Evolutionary conservation across 2,888 invertebrate species (phyloP).

Genomic region (Callinectes sapidus): DNA sequence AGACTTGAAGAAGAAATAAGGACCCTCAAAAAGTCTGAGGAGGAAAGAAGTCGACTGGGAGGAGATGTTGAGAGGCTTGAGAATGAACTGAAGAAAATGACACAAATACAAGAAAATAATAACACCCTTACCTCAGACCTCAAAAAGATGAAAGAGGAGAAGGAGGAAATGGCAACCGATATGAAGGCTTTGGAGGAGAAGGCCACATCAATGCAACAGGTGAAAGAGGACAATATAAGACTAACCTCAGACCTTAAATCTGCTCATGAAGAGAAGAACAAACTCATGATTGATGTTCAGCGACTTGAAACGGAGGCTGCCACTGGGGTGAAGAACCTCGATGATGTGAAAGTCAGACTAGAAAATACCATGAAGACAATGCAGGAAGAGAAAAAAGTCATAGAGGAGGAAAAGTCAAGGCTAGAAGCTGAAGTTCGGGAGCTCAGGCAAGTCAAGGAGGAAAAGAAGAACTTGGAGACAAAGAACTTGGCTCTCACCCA

Average conservation of each 20-base stretch:
- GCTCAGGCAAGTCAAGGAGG: constrained; percentile 51
- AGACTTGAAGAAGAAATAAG: constrained; percentile 49
- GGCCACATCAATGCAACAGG: constrained; percentile 34
- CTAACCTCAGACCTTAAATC: constrained; percentile 39
- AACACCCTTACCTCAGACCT: constrained; percentile 31
- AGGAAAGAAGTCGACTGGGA: constrained; percentile 52
- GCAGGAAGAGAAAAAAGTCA: constrained; percentile 47
- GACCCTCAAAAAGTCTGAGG: constrained; percentile 54
- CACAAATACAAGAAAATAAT: constrained; percentile 55
- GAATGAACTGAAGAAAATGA: constrained; percentile 60
- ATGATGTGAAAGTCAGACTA: neutral
- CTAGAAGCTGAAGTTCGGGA: constrained; percentile 52
- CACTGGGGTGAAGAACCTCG: constrained; percentile 7
- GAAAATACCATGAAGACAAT: constrained; percentile 17
- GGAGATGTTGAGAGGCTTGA: constrained; percentile 58
- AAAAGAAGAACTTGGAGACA: constrained; percentile 46
- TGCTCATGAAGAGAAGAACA: constrained; percentile 48
- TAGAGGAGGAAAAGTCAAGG: constrained; percentile 46
- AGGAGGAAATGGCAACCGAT: neutral
- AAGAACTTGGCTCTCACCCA: constrained; percentile 55
- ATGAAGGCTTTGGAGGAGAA: constrained; percentile 43
- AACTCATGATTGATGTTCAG: constrained; percentile 42
- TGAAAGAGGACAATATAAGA: constrained; percentile 56
- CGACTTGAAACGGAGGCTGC: constrained; percentile 43
- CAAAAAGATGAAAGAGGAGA: constrained; percentile 46